A percentile compares a stretch with the other conserved stretches of the same genome.
phyloP scores from a whole-genome alignment of 2,113 vertebrate genomes.

The Phycodurus eques region DNA sequence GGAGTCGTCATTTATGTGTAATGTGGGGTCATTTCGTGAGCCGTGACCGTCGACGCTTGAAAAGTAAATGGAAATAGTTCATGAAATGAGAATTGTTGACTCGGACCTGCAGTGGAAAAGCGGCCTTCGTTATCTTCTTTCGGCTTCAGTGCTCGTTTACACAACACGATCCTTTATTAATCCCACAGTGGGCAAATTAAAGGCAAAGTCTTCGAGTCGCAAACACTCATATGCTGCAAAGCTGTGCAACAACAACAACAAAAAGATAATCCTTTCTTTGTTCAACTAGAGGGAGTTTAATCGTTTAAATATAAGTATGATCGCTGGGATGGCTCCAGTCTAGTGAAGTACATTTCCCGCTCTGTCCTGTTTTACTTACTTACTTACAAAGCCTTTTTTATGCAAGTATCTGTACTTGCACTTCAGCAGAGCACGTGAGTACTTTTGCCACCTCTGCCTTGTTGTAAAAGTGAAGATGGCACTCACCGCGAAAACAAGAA shows the following conservation, averaged over 20 bases:
- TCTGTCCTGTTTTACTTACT: too few relatives aligned
- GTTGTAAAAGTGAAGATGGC: neutral
- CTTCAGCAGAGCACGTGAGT: neutral
- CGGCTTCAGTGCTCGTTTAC: neutral
- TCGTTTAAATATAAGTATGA: too few relatives aligned
- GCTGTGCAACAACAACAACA: neutral
- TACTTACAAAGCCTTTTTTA: too few relatives aligned
- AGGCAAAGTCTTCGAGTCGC: neutral
- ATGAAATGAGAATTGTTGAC: neutral
- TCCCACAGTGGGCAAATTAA: conserved; percentile 2
- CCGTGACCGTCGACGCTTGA: neutral
- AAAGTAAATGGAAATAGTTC: neutral
- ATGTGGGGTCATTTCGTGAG: too few relatives aligned
- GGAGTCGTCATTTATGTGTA: too few relatives aligned
- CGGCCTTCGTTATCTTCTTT: neutral
- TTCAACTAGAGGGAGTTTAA: too few relatives aligned
- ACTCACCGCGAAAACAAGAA: neutral
- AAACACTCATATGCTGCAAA: neutral
- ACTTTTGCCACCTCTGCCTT: neutral
- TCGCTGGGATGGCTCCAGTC: too few relatives aligned
- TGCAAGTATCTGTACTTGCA: too few relatives aligned
- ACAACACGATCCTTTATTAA: neutral
- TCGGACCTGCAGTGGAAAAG: neutral
- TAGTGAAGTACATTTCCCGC: too few relatives aligned
- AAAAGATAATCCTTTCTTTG: neutral